phyloP scores from a whole-genome alignment of 1,140 invertebrate genomes.

The Papilio aristodemus region DNA sequence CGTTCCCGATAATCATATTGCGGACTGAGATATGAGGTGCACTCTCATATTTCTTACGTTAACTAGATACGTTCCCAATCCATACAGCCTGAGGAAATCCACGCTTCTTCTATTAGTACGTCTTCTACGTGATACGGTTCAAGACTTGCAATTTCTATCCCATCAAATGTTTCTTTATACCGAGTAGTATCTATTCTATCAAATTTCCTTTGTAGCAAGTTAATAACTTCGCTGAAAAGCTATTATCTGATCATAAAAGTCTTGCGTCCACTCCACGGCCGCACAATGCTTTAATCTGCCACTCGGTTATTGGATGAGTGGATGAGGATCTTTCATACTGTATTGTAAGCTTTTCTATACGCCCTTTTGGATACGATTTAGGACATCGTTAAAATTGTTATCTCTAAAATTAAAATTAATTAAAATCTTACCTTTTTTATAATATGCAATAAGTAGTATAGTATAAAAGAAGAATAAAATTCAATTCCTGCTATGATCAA shows the following conservation, averaged over 20 bases:
- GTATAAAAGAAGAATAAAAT: no score
- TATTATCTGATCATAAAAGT: conserved; percentile 57
- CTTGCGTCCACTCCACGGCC: conserved; percentile 39
- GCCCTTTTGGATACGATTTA: not conserved
- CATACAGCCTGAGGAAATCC: conserved; percentile 6
- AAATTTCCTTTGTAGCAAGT: conserved; percentile 39
- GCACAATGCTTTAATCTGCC: conserved; percentile 57
- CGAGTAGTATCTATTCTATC: conserved; percentile 11
- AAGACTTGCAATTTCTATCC: conserved; percentile 5
- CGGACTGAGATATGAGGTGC: conserved; percentile 51
- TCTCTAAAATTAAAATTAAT: not conserved
- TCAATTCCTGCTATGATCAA: no score
- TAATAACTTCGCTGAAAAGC: conserved; percentile 47
- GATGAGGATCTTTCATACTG: conserved; percentile 42
- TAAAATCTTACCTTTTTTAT: no score
- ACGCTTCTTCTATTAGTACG: not conserved
- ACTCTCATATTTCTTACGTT: conserved; percentile 45
- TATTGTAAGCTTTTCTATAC: conserved; percentile 42
- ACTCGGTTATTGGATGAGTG: conserved; percentile 48
- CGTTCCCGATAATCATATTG: conserved; percentile 51
- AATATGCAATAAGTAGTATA: no score
- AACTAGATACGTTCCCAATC: conserved; percentile 35
- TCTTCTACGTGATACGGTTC: not conserved
- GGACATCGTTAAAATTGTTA: not conserved
- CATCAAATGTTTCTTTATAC: conserved; percentile 6